These are phyloP conservation scores for Xestia ashworthii DNA, from an alignment of 2,888 invertebrate genomes.

Conservation along the genomic window DNA sequence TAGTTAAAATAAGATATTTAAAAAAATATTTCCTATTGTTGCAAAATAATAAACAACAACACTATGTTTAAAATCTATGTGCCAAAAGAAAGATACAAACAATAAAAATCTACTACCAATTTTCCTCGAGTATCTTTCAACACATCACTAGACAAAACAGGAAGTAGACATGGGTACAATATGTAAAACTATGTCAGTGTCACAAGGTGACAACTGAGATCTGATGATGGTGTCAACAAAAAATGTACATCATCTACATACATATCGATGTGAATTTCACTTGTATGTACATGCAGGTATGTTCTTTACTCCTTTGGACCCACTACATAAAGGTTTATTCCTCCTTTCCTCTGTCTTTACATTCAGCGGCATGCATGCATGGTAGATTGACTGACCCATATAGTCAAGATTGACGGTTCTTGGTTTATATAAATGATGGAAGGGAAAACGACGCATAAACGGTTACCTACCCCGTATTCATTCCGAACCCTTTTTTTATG, in stretches of 20 bases:
- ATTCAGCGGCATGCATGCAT: too few relatives aligned
- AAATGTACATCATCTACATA: constrained; percentile 4
- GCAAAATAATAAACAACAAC: neutral
- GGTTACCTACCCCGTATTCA: neutral
- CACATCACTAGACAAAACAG: constrained; percentile 30
- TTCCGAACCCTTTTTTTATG: neutral
- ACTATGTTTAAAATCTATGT: neutral
- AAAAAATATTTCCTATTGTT: neutral
- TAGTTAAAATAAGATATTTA: too few relatives aligned
- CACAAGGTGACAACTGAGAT: constrained; percentile 31
- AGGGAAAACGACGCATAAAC: neutral
- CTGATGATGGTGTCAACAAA: constrained; percentile 10
- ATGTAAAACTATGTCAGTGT: constrained; percentile 41
- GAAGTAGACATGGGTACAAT: constrained; percentile 25
- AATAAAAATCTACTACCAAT: neutral
- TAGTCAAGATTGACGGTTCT: neutral
- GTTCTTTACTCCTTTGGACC: neutral
- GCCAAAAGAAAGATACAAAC: neutral
- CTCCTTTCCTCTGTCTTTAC: too few relatives aligned
- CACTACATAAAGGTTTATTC: neutral
- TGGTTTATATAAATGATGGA: neutral
- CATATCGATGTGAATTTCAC: neutral
- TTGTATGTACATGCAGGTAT: neutral
- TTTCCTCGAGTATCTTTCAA: neutral
- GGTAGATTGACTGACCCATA: neutral